Conservation (phyloP, 2,888 invertebrate genomes). For the Hermaeophaga mercurialis region DNA sequence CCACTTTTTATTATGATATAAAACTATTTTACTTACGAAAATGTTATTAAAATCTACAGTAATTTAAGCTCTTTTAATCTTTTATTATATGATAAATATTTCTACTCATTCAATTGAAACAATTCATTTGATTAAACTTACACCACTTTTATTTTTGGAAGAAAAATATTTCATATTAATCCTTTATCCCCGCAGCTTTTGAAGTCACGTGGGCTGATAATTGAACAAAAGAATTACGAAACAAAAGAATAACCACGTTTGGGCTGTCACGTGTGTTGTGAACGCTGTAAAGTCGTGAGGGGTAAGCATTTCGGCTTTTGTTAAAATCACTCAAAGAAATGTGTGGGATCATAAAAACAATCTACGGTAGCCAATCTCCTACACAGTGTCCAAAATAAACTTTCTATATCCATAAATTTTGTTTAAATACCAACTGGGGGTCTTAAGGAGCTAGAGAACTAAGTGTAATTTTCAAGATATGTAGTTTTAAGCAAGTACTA, state of each 20-base stretch:
- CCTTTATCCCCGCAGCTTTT: slow-evolving; percentile 1
- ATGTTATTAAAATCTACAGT: too few relatives aligned
- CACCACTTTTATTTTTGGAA: not conserved
- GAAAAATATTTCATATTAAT: slow-evolving; percentile 4
- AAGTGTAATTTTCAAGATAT: too few relatives aligned
- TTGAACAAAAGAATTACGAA: slow-evolving; percentile 40
- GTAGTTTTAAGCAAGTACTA: too few relatives aligned
- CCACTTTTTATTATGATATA: too few relatives aligned
- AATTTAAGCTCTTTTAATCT: too few relatives aligned
- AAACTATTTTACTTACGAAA: too few relatives aligned
- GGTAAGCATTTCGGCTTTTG: slow-evolving; percentile 31
- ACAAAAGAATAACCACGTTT: slow-evolving; percentile 38
- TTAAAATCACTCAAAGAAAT: slow-evolving; percentile 29
- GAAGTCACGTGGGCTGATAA: slow-evolving; percentile 37
- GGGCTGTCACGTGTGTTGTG: slow-evolving; percentile 32
- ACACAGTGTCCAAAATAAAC: not conserved
- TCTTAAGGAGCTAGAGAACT: too few relatives aligned
- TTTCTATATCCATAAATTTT: too few relatives aligned
- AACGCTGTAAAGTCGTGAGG: slow-evolving; percentile 22
- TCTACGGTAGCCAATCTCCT: slow-evolving; percentile 4
- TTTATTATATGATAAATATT: too few relatives aligned
- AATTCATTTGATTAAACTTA: too few relatives aligned
- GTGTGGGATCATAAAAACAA: slow-evolving; percentile 29
- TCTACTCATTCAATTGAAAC: too few relatives aligned
- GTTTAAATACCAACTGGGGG: too few relatives aligned